Base-by-base conservation (phyloP, 2,888 invertebrate species). In the Timema podura region DNA sequence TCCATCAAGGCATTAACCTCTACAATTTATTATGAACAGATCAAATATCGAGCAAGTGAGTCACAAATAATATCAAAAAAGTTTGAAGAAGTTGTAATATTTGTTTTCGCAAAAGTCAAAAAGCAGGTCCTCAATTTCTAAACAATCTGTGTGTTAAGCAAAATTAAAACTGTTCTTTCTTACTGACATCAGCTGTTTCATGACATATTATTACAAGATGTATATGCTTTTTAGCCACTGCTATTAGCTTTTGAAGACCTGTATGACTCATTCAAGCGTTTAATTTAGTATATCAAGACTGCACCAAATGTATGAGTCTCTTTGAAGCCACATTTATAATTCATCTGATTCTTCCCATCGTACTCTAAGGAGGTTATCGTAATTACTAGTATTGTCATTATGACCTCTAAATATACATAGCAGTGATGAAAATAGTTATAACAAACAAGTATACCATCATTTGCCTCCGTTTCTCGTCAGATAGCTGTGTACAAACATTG, bases 1-100 rank as follows among this genome's bases (percentile, higher is more conserved):
- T 13, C 65, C 65, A 65, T 65, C 65, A 47, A 48, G 47, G 15
- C 8, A 10, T 65, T 65, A 48, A 16, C 65, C 65, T 30, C 65
- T 47, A 48, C 65, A 47, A 47, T 65, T 65, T 48, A n/a, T 65
- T 9, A 65, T 44, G 47, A 48, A 15, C 65, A 47, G 16, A 65
- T 48, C 47, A 5, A 65, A n/a, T n/a, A 16, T 59, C 59, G 59
- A 48, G 65, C 47, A 8, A 65, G 65, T 1, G 47, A 11, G 13
- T 65, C 65, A 6, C 48, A 11, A 1, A 65, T 15, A 13, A 65
- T 65, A 16, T 65, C 47, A 54, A 54, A 54, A 15, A 54, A 54
- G 7, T n/a, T 16, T 7, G 54, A 13, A 3, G 5, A 54, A 54
- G 54, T 54, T 54, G 54, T 54, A 54, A 2, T 54, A 2, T 54